These are phyloP conservation scores for Anarsia innoxiella DNA, from an alignment of 2,888 invertebrate genomes.

Conservation along the genomic window DNA sequence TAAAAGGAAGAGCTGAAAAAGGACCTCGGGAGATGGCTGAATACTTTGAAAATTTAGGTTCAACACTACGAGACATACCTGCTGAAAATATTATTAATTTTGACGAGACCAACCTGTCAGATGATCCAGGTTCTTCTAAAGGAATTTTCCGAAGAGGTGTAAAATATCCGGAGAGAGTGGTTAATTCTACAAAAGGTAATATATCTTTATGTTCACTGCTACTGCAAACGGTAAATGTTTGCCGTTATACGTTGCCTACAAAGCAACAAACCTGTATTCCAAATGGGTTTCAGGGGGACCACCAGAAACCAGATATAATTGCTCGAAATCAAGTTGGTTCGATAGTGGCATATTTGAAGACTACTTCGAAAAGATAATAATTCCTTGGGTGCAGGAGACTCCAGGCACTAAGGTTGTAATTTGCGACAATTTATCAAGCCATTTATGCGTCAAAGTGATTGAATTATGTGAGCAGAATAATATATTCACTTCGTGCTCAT, in stretches of 20 bases:
- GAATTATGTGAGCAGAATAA: slow-evolving; percentile 13
- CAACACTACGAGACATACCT: slow-evolving; percentile 9
- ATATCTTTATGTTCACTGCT: slow-evolving; percentile 21
- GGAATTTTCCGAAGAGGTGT: slow-evolving; percentile 15
- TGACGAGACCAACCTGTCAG: slow-evolving; percentile 19
- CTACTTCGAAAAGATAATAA: slow-evolving; percentile 17
- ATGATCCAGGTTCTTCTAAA: slow-evolving; percentile 13
- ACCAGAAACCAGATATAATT: slow-evolving; percentile 16
- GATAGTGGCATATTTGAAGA: slow-evolving; percentile 17
- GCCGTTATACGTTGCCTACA: slow-evolving; percentile 19
- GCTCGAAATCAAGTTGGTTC: slow-evolving; percentile 20
- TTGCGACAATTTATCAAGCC: slow-evolving; percentile 17
- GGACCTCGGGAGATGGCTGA: slow-evolving; percentile 17
- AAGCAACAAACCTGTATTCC: slow-evolving; percentile 14
- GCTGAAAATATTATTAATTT: slow-evolving; percentile 14
- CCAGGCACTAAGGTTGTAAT: slow-evolving; percentile 16
- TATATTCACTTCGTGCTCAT: slow-evolving; percentile 17
- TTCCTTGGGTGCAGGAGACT: slow-evolving; percentile 16
- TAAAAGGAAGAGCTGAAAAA: slow-evolving; percentile 21
- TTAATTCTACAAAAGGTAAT: slow-evolving; percentile 19
- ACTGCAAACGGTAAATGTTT: slow-evolving; percentile 14
- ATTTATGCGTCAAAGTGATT: slow-evolving; percentile 15
- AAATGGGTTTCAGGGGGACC: slow-evolving; percentile 17
- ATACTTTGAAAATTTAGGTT: slow-evolving; percentile 18
- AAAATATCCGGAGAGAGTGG: slow-evolving; percentile 19